These are phyloP conservation scores for Zaprionus inermis DNA, from an alignment of 1,140 invertebrate species.

Conservation along the genomic window DNA sequence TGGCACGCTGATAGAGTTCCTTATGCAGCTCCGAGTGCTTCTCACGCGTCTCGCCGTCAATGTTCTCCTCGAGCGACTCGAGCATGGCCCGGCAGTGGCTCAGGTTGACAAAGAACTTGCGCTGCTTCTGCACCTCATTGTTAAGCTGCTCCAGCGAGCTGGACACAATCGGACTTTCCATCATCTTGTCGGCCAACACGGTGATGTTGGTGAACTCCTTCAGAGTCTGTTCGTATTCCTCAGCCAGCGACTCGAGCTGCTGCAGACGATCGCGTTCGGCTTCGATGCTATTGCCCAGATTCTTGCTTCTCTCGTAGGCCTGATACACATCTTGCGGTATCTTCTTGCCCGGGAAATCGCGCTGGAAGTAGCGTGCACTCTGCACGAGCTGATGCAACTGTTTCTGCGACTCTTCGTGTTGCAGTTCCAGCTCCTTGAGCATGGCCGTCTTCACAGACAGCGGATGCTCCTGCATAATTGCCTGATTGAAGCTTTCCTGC, in stretches of 20 bases:
- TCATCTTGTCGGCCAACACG: conserved; percentile 90
- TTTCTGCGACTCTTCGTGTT: conserved; percentile 70
- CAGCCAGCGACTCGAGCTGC: conserved; percentile 89
- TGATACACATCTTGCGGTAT: conserved; percentile 88
- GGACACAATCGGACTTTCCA: conserved; percentile 90
- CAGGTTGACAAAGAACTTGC: conserved; percentile 94
- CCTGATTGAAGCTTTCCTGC: conserved; percentile 67
- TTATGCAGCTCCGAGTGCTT: conserved; percentile 91
- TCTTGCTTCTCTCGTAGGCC: conserved; percentile 88
- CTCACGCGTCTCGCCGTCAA: conserved; percentile 90
- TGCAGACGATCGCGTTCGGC: conserved; percentile 90
- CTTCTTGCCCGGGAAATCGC: conserved; percentile 87
- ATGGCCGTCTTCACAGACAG: conserved; percentile 73
- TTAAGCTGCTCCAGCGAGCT: conserved; percentile 90
- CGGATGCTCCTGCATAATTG: conserved; percentile 65
- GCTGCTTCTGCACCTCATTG: conserved; percentile 94
- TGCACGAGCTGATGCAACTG: conserved; percentile 84
- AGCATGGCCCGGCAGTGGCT: conserved; percentile 93
- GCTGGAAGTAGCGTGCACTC: conserved; percentile 85
- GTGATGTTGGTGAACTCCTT: conserved; percentile 94
- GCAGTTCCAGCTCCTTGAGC: conserved; percentile 72
- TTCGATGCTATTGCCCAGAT: conserved; percentile 88
- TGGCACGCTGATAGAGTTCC: conserved; percentile 89
- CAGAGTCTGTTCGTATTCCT: conserved; percentile 94
- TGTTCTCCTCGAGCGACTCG: conserved; percentile 92